Conservation (phyloP, 1,140 invertebrate genomes). For the Leguminivora glycinivorella region DNA sequence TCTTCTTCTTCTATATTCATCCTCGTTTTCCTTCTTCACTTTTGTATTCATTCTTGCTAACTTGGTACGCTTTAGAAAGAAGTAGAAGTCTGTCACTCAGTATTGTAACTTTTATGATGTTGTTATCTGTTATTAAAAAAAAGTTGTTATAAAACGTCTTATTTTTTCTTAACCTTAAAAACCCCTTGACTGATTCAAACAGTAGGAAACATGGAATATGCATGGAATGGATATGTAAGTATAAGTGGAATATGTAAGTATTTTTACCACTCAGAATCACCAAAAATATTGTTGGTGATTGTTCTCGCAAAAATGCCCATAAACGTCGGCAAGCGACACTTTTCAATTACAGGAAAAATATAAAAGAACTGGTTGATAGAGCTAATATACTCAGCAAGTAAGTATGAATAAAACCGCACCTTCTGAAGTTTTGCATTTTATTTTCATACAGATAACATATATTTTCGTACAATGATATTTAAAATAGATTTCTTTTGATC, state of each 20-base stretch:
- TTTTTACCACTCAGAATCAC: too few relatives aligned
- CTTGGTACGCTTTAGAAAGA: conserved; percentile 52
- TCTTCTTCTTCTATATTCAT: too few relatives aligned
- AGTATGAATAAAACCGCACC: conserved; percentile 31
- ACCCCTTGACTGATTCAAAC: too few relatives aligned
- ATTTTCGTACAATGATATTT: conserved; percentile 74
- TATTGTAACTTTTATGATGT: conserved; percentile 41
- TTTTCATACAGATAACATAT: conserved; percentile 74
- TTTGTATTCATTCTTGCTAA: conserved; percentile 35
- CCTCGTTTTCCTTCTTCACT: too few relatives aligned
- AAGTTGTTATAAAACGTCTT: conserved; percentile 32
- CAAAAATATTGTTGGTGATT: too few relatives aligned
- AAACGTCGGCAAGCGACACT: too few relatives aligned
- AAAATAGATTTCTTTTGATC: conserved; percentile 74
- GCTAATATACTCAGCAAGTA: neutral
- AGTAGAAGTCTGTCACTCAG: conserved; percentile 34
- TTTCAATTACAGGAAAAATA: too few relatives aligned
- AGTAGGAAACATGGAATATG: too few relatives aligned
- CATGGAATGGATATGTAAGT: too few relatives aligned
- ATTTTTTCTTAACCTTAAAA: conserved; percentile 30
- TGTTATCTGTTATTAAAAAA: conserved; percentile 51
- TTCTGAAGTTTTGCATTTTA: conserved; percentile 48
- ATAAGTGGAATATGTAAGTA: too few relatives aligned
- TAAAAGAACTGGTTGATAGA: too few relatives aligned
- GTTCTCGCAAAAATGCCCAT: too few relatives aligned